These are phyloP conservation scores for Antheraea assamensis DNA, from an alignment of 2,888 invertebrate species.

Conservation along the genomic window DNA sequence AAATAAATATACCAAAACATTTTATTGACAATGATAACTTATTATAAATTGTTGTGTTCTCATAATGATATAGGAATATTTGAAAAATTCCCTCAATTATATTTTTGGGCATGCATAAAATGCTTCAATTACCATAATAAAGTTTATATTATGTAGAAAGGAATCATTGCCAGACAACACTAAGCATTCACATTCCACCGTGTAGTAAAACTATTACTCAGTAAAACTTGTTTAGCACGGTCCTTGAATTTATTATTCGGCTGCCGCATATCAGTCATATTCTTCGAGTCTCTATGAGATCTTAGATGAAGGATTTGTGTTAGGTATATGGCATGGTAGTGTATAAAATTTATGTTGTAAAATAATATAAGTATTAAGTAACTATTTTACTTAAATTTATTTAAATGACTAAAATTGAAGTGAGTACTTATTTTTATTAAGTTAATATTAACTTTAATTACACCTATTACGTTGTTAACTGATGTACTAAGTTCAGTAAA, in stretches of 20 bases:
- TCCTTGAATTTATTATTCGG: slow-evolving; percentile 8
- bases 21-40: not conserved
- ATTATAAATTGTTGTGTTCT: not conserved
- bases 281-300: not conserved
- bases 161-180: not conserved
- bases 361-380: no score
- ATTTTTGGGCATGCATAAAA: not conserved
- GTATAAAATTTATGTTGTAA: no score
- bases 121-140: not conserved
- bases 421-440: no score
- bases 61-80: not conserved
- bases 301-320: not conserved
- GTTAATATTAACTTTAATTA: no score
- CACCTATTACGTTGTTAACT: no score
- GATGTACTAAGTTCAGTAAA: no score
- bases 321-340: no score
- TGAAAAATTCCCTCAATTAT: not conserved
- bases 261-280: slow-evolving; percentile 1
- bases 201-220: not conserved
- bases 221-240: not conserved
- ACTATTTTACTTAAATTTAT: no score
- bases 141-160: not conserved
- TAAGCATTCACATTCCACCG: not conserved
- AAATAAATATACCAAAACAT: not conserved
- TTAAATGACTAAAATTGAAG: no score